Evolutionary conservation across 2,888 invertebrate species (phyloP), one percentile per base, ranked within the genome.

Genomic region (Parascotia fuliginaria): DNA sequence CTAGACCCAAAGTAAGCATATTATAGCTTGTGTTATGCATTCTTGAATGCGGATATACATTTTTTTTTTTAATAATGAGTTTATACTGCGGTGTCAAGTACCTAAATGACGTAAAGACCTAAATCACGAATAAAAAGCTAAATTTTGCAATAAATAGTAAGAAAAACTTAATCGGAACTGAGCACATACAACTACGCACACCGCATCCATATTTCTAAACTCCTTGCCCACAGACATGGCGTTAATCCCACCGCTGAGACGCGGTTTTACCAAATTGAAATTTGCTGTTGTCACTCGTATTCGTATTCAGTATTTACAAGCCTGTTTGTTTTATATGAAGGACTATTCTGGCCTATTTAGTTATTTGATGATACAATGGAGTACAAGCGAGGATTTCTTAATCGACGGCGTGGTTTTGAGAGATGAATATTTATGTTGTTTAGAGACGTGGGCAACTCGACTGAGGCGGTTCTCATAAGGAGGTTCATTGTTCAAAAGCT

Each of bases 261-360:
- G 81, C 78, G 85, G 84, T 85, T 81, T 77, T 72, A 73, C 76
- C 73, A 87, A 88, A 89, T 88, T 86, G 87, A 87, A 87, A 88
- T 87, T 82, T 79, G 82, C 75, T 87, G 85, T 85, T 73, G 75
- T 77, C 76, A 67, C 70, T 59, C 65, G 62, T 59, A 63, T 67
- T 64, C 65, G 50, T 45, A 53, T 38, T 51, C 43, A 63, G 49
- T 66, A 58, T 66, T 60, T 66, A 58, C 66, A 54, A 40, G 37
- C 19, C 46, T 28, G 53, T 51, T 55, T 68, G 61, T 60, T 59
- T 48, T 60, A 60, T 47, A 19, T 42, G 36, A 38, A 33, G 34
- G 46, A 36, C 15, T 54, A 28, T 45, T 45, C 13, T 33, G 16
- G 27, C 16, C 16, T 39, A 33, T 31, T 27, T 40, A 28, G 13